Evolutionary conservation across 92 coral and sea anemone species (phyloP), one percentile per base, ranked within the genome.

Genomic region (Epizoanthus stellaris): DNA sequence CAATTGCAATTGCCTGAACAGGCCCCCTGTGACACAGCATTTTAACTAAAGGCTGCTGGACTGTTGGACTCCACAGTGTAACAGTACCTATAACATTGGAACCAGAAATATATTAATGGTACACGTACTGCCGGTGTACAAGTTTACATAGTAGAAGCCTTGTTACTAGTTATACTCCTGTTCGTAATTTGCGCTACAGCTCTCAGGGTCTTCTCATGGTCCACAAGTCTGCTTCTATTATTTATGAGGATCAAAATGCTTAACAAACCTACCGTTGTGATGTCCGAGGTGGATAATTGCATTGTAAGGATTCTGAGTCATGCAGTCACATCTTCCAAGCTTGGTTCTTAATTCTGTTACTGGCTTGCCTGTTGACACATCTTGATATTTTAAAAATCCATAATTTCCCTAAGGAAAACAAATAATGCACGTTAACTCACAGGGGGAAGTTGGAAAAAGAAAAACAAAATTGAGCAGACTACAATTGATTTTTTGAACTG

Each of bases 21-120:
- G 98, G 98, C 83, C 98, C 98, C 62, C 91, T 85, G 88, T 96
- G 98, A 61, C 98, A 96, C 77, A 96, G 63, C 96, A 96, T 94
- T 85, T 94, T 94, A 5, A 96, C 98, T 47, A 96, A 80, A 9
- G 96, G 98, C 8, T 89, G 85, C 75, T 84, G 89, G 0, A 85
- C 89, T 20, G 73, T 94, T 11, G 98, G 98, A 20, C 96, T 95
- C 98, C 98, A 96, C 17, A 96, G 67, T 25, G 96, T 91, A 4
- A 96, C 98, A 53, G 98, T 94, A 52, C 98, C 98, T 96, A 68
- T 5, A 30, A 68, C 61, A 53, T 42, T 47, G 17, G 70, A 7
- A 17, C n/a, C 14, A 13, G 52, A 0, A 34, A 45, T 12, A 25
- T 30, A 7, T 17, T 9, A 30, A 3, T 2, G n/a, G 47, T 11